Evolutionary conservation across 2,113 vertebrate genomes (phyloP), one percentile per base, ranked within the genome.

Genomic region (Penelope pileata): DNA sequence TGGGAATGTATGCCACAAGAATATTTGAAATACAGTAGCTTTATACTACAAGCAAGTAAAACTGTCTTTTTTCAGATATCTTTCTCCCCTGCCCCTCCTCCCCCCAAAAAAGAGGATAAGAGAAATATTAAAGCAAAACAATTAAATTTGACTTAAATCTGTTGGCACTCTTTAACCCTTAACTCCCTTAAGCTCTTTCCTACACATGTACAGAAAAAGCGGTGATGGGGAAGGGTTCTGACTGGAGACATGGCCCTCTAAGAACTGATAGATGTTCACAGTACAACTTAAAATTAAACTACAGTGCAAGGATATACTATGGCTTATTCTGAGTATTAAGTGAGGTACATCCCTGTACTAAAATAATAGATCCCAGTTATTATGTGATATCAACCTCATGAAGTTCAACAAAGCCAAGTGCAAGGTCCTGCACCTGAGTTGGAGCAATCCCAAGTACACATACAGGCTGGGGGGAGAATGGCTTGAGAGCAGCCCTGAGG

Each of bases 281-380:
- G 12, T 26, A 88, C 16, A 21, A 32, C 21, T 79, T 88, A 43
- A 90, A 73, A 83, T 56, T 59, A 50, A 83, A 68, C 68, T 22
- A 42, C 68, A 7, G 7, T 0, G 0, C 30, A 66, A 58, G 7
- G 19, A 74, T 58, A 36, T 30, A 26, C 15, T 13, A 13, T 53
- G 38, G 26, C 42, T 90, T 84, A 53, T 67, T 59, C 45, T 32
- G 22, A 77, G 54, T 77, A 60, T 42, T 74, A 87, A 29, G 16
- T 40, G 43, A 36, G 5, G 6, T 48, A 66, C 45, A 84, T 47
- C 23, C 29, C 27, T 51, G 4, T 22, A 51, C 5, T 6, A 30
- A 32, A 24, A 22, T 36, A 23, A 75, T 3, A 81, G 50, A 85
- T 63, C 22, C 13, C 51, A 53, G 51, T 24, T 29, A 14, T 53